These are phyloP conservation scores for Tetrao urogallus DNA, from an alignment of 2,113 vertebrate species.

Conservation along the genomic window DNA sequence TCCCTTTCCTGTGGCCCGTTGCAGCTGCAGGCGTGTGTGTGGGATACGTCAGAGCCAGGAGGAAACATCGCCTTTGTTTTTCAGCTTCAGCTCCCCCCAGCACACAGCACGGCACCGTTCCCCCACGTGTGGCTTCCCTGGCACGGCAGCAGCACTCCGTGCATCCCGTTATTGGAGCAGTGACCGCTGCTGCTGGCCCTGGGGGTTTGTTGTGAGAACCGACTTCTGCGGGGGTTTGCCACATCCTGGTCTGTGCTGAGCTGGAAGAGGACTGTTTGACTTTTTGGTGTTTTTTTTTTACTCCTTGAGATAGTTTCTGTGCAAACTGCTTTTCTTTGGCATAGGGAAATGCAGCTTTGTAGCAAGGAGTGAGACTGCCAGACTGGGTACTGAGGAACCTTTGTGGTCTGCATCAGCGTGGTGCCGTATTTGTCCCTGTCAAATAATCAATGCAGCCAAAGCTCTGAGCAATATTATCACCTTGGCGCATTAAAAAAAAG, in stretches of 20 bases:
- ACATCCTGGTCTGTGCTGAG: not conserved
- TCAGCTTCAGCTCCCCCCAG: not conserved
- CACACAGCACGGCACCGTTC: too few species aligned
- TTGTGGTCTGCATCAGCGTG: not conserved
- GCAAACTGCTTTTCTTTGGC: not conserved
- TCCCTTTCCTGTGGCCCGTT: not conserved
- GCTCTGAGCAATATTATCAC: conserved; percentile 22
- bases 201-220: not conserved
- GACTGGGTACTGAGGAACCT: not conserved
- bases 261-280: not conserved
- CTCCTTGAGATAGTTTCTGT: not conserved
- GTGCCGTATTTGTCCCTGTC: conserved; percentile 43
- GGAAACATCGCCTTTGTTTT: not conserved
- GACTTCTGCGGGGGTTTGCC: conserved; percentile 20
- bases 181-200: not conserved
- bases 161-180: not conserved
- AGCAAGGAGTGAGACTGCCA: not conserved
- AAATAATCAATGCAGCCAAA: conserved; percentile 36
- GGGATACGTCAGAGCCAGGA: fast-evolving
- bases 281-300: not conserved
- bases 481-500: conserved; percentile 24
- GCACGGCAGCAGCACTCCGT: fast-evolving
- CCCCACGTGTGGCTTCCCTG: fast-evolving
- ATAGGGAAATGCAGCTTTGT: not conserved
- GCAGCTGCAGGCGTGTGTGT: fast-evolving